A percentile compares a stretch with the other conserved stretches of the same genome.
phyloP scores from a whole-genome alignment of 1,140 invertebrate species.

The Drosophila varians region DNA sequence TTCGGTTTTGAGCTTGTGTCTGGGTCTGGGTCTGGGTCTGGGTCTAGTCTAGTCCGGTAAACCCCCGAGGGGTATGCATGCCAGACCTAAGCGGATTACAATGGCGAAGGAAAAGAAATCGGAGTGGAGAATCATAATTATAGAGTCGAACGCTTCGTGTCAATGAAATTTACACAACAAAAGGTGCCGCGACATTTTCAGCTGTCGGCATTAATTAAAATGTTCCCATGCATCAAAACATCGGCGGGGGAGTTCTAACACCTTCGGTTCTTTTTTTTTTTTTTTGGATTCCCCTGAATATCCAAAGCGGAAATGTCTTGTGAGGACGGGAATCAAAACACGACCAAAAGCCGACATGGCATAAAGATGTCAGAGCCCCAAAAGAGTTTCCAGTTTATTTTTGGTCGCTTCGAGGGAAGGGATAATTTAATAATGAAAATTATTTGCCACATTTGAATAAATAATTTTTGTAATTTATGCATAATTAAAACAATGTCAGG shows the following conservation, averaged over 20 bases:
- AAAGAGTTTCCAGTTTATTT: slow-evolving; percentile 59
- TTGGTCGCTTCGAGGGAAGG: slow-evolving; percentile 25
- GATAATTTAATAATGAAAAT: slow-evolving; percentile 20
- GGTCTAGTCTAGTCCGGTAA: slow-evolving; percentile 58
- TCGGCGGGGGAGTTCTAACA: slow-evolving; percentile 62
- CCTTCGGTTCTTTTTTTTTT: no score
- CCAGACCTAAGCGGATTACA: slow-evolving; percentile 69
- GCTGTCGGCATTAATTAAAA: slow-evolving; percentile 81
- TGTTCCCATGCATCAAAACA: slow-evolving; percentile 72
- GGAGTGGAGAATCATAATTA: slow-evolving; percentile 68
- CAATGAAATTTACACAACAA: slow-evolving; percentile 73
- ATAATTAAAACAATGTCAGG: slow-evolving; percentile 26
- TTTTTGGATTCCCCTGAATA: neutral
- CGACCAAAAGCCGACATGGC: slow-evolving; percentile 43
- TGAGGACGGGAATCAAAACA: slow-evolving; percentile 62
- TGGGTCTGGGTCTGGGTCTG: slow-evolving; percentile 30
- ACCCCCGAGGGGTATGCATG: slow-evolving; percentile 57
- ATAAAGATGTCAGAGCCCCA: slow-evolving; percentile 67
- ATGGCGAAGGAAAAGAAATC: slow-evolving; percentile 47
- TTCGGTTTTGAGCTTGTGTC: neutral
- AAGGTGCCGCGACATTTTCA: slow-evolving; percentile 74
- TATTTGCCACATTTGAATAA: slow-evolving; percentile 12
- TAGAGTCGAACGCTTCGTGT: slow-evolving; percentile 40
- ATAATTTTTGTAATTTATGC: slow-evolving; percentile 13
- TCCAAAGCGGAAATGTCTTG: slow-evolving; percentile 65